These are phyloP conservation scores for Gobio gobio DNA, from an alignment of 2,113 vertebrate genomes.

Conservation along the genomic window DNA sequence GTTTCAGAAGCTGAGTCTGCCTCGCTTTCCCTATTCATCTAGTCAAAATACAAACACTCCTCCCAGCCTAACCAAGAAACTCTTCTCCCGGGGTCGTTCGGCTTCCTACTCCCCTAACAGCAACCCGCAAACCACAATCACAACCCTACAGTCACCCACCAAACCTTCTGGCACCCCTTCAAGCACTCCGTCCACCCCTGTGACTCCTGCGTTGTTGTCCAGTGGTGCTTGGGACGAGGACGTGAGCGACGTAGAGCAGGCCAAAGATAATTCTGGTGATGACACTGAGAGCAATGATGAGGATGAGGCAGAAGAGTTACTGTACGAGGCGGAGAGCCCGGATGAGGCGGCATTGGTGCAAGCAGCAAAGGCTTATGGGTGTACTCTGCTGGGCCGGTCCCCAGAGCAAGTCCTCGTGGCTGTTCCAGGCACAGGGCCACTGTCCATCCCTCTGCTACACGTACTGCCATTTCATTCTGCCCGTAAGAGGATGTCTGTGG, in stretches of 20 bases:
- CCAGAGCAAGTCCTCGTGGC: constrained; percentile 84
- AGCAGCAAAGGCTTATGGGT: constrained; percentile 82
- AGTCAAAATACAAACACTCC: constrained; percentile 67
- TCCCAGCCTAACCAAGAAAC: constrained; percentile 70
- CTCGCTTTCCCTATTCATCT: constrained; percentile 72
- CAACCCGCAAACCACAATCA: constrained; percentile 18
- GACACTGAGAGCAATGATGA: constrained; percentile 24
- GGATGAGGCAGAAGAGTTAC: constrained; percentile 51
- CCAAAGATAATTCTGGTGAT: neutral
- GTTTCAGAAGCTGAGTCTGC: constrained; percentile 84
- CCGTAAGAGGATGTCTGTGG: constrained; percentile 93
- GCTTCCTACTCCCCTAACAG: constrained; percentile 62
- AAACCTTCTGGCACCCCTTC: neutral
- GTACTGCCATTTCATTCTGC: constrained; percentile 89
- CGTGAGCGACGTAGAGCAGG: neutral
- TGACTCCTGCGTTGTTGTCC: neutral
- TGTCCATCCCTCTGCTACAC: constrained; percentile 85
- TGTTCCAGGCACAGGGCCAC: constrained; percentile 78
- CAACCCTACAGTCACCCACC: neutral
- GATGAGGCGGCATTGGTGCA: constrained; percentile 78
- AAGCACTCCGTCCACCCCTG: neutral
- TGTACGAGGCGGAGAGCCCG: constrained; percentile 83
- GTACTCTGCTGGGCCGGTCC: constrained; percentile 78
- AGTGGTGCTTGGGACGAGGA: neutral
- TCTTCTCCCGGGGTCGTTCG: constrained; percentile 76